Evolutionary conservation across 2,888 invertebrate species (phyloP), one percentile per base, ranked within the genome.

Genomic region (Vesta saturnalis): DNA sequence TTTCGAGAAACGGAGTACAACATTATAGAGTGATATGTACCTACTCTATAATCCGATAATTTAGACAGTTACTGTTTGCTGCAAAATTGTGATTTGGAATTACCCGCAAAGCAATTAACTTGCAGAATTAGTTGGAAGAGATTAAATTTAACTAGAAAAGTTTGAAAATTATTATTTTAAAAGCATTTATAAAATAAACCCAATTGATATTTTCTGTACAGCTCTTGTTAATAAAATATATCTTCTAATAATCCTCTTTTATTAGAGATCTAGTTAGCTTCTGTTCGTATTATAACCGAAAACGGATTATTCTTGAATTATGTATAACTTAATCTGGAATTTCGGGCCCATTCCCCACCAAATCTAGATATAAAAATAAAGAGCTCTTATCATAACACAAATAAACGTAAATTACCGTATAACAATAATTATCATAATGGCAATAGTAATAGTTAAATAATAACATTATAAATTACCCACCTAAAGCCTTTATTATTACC

Each of bases 81-180:
- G 61, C 54, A 39, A 62, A 62, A 62, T 43, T 62, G 55, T 62
- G 62, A 62, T 62, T 39, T 61, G 35, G 62, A 55, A 62, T 62
- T 62, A 16, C 55, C 16, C 39, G 52, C 19, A 54, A 61, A 60
- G 59, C 59, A 46, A 60, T 60, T 60, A 60, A 60, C 47, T 60
- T 47, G 43, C 22, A 47, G 59, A 21, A 52, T 60, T 60, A 60
- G 30, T 15, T 39, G 18, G 47, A 21, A 12, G 18, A 6, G 19
- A 19, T 43, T 43, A 59, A 43, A 60, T 46, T 46, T 60, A 16
- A 39, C 18, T 35, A 58, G 43, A 47, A 59, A 49, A 49, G 49
- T 49, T 49, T 16, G 14, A 16, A 49, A 16, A n/a, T n/a, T n/a
- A n/a, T 49, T 49, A 49, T 49, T 49, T 16, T n/a, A 49, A n/a